phyloP scores from a whole-genome alignment of 2,797 vertebrate species.

The Myripristis murdjan region DNA sequence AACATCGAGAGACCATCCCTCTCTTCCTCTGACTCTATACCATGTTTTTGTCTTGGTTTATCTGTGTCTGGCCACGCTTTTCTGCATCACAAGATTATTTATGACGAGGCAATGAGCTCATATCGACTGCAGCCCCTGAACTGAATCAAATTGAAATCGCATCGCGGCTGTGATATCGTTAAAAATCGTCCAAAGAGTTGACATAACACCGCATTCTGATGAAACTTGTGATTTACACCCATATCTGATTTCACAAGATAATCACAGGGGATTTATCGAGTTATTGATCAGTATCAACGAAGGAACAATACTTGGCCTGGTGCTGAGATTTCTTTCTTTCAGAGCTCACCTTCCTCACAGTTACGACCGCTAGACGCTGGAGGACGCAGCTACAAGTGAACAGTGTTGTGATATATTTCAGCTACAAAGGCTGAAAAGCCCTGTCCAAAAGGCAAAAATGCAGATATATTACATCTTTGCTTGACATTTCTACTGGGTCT shows the following conservation, averaged over 20 bases:
- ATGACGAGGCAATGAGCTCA: too few species aligned
- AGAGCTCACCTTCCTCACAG: too few species aligned
- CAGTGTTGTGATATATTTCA: constrained; percentile 35
- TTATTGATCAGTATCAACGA: constrained; percentile 68
- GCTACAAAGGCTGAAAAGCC: constrained; percentile 14
- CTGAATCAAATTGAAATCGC: too few species aligned
- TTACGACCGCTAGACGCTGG: constrained; percentile 35
- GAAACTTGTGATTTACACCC: constrained; percentile 27
- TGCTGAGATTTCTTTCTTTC: constrained; percentile 49
- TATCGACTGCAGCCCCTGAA: too few species aligned
- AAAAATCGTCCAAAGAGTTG: too few species aligned
- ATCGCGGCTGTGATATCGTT: too few species aligned
- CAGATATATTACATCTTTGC: too few species aligned
- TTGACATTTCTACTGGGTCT: too few species aligned
- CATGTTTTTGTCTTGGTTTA: constrained; percentile 16
- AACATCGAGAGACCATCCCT: too few species aligned
- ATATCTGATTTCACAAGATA: constrained; percentile 47
- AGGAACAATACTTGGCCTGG: constrained; percentile 65
- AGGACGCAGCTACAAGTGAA: too few species aligned
- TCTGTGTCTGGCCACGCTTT: constrained; percentile 50
- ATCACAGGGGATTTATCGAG: constrained; percentile 51
- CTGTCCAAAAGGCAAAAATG: too few species aligned
- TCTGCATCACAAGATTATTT: constrained; percentile 41
- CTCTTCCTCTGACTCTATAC: background rate
- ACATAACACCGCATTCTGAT: too few species aligned